A percentile compares a stretch with the other conserved stretches of the same genome.
phyloP scores from a whole-genome alignment of 2,113 vertebrate species.

The Dryoscopus gambensis region DNA sequence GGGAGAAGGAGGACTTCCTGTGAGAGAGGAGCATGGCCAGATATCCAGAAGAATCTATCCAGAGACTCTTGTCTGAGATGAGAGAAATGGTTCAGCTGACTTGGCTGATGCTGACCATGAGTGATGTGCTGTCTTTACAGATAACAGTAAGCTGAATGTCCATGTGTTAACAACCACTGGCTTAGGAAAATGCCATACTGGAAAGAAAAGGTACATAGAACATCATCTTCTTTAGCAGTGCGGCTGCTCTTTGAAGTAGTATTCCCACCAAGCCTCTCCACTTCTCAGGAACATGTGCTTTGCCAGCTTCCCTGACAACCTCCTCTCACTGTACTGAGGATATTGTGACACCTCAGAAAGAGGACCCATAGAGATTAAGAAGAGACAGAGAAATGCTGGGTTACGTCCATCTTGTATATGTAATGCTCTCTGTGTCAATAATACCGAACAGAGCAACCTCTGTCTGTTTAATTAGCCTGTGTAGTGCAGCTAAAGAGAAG shows the following conservation, averaged over 20 bases:
- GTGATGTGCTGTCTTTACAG: conserved; percentile 32
- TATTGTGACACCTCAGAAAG: not conserved
- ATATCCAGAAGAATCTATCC: not conserved
- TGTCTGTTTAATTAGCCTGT: not conserved
- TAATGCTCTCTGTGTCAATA: not conserved
- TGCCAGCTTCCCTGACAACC: not conserved
- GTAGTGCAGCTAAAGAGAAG: not conserved
- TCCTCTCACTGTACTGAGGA: not conserved
- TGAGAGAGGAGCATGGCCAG: not conserved
- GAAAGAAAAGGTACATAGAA: not conserved
- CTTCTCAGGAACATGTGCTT: not conserved
- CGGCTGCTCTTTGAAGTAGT: not conserved
- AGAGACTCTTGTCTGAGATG: not conserved
- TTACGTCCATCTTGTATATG: not conserved
- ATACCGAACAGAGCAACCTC: not conserved
- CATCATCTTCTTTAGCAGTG: not conserved
- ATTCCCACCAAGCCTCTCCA: not conserved
- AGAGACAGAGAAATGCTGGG: not conserved
- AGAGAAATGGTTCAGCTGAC: conserved; percentile 1
- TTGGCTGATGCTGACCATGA: conserved; percentile 32
- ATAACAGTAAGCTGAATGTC: not conserved
- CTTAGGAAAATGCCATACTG: not conserved
- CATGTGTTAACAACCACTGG: not conserved
- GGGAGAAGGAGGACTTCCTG: not conserved
- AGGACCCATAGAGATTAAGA: not conserved